Conservation (phyloP, 2,888 invertebrate species). For the Zygogramma bicolorata region DNA sequence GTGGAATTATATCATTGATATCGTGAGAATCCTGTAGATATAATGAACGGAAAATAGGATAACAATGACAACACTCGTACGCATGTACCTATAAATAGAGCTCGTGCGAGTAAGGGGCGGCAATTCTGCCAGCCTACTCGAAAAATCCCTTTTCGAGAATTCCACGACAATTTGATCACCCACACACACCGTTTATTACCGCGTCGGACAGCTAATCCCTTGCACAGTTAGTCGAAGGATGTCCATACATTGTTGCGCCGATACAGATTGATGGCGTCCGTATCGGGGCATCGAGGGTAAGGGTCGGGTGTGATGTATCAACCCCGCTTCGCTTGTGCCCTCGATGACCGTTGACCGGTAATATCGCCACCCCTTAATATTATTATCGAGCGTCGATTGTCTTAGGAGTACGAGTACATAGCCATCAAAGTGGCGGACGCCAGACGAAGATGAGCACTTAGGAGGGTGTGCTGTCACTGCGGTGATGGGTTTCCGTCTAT, state of each 20-base stretch:
- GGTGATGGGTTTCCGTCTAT: slow-evolving; percentile 54
- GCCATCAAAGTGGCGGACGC: slow-evolving; percentile 60
- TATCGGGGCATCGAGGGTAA: slow-evolving; percentile 31
- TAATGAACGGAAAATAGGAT: too few species aligned
- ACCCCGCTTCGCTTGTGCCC: slow-evolving; percentile 45
- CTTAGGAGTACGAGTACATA: slow-evolving; percentile 55
- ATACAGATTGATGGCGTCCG: slow-evolving; percentile 59
- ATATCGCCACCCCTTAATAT: slow-evolving; percentile 59
- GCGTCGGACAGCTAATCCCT: neutral
- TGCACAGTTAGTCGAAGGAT: slow-evolving; percentile 37
- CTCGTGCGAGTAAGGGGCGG: too few species aligned
- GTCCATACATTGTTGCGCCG: slow-evolving; percentile 62
- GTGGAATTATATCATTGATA: too few species aligned
- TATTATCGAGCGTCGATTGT: slow-evolving; percentile 60
- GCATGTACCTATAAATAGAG: too few species aligned
- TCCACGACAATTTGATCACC: neutral
- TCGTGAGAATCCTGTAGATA: too few species aligned
- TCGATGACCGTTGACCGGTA: slow-evolving; percentile 56
- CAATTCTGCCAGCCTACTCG: too few species aligned
- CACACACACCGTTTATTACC: neutral
- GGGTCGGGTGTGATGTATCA: slow-evolving; percentile 34
- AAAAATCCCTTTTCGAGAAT: neutral
- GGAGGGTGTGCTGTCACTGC: slow-evolving; percentile 51
- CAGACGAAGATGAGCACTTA: slow-evolving; percentile 57
- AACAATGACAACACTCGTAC: too few species aligned